Percentiles rank a stretch among this genome's conserved stretches.
These are phyloP conservation scores for Scaptomyza hsui DNA, from an alignment of 1,140 invertebrate species.

Conservation along the genomic window DNA sequence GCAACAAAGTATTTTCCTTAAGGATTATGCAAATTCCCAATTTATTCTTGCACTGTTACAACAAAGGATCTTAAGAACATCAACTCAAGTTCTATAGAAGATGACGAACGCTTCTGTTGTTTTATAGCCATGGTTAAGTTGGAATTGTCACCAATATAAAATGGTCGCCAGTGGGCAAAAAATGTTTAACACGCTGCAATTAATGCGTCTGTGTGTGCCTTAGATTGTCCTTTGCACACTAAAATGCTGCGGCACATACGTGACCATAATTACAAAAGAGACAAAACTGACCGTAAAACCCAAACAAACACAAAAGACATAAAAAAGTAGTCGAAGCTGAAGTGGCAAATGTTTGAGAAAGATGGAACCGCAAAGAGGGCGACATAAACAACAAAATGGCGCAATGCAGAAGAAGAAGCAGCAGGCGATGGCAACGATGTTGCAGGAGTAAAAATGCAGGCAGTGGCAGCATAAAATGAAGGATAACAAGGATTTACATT, in stretches of 20 bases:
- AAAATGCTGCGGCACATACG: conserved; percentile 57
- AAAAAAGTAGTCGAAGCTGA: conserved; percentile 46
- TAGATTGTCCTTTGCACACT: conserved; percentile 32
- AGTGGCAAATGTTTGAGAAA: conserved; percentile 31
- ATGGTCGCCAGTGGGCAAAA: conserved; percentile 9
- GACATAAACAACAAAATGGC: conserved; percentile 43
- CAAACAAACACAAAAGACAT: conserved; percentile 15
- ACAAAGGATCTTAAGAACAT: conserved; percentile 5
- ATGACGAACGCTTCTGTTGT: conserved; percentile 20
- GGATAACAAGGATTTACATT: conserved; percentile 62
- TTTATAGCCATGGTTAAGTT: background rate
- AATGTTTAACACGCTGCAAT: conserved; percentile 52
- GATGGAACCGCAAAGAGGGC: conserved; percentile 24
- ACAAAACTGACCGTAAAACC: conserved; percentile 42
- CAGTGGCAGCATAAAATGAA: conserved; percentile 54
- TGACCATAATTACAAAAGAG: conserved; percentile 58
- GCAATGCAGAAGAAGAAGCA: conserved; percentile 37
- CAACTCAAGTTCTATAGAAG: background rate
- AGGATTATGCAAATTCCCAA: no score
- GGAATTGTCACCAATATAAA: conserved; percentile 14
- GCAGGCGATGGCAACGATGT: background rate
- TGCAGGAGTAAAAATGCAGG: conserved; percentile 48
- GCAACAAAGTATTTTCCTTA: no score
- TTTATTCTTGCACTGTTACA: background rate
- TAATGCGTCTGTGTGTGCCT: conserved; percentile 38